A percentile compares a stretch with the other conserved stretches of the same genome.
Conservation (phyloP, 2,113 vertebrate species). For the Orientallactaga bullata region DNA sequence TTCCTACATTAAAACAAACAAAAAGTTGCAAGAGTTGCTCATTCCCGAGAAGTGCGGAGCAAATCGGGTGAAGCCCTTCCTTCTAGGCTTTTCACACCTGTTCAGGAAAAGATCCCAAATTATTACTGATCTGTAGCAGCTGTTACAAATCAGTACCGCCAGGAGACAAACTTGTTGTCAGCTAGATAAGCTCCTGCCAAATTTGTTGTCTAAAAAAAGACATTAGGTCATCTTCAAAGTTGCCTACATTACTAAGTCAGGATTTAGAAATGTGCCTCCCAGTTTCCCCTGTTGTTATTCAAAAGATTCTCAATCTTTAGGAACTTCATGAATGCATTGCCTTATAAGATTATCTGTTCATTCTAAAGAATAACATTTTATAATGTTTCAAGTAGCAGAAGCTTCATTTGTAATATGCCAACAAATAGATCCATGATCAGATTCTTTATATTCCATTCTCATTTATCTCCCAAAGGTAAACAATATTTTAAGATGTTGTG, state of each 20-base stretch:
- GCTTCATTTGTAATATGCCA: background rate
- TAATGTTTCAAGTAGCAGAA: background rate
- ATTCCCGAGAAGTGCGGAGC: background rate
- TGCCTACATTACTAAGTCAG: conserved; percentile 64
- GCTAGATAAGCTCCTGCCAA: conserved; percentile 72
- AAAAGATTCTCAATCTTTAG: conserved; percentile 20
- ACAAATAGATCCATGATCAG: background rate
- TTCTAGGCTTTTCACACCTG: conserved; percentile 64
- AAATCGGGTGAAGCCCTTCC: conserved; percentile 51
- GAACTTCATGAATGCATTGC: background rate
- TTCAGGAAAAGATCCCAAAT: conserved; percentile 69
- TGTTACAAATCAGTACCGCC: conserved; percentile 76
- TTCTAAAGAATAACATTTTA: background rate
- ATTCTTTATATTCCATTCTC: background rate
- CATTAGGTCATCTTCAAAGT: conserved; percentile 72
- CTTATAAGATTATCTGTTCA: background rate
- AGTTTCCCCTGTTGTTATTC: conserved; percentile 36
- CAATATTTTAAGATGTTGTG: background rate
- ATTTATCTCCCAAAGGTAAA: background rate
- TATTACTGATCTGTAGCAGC: conserved; percentile 76
- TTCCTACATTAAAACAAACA: background rate
- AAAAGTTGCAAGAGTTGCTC: conserved; percentile 11
- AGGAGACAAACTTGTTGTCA: conserved; percentile 76
- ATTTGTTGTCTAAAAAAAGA: conserved; percentile 69
- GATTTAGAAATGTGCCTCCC: conserved; percentile 33